phyloP scores from a whole-genome alignment of 2,888 invertebrate genomes.

The Synanthedon andrenaeformis region DNA sequence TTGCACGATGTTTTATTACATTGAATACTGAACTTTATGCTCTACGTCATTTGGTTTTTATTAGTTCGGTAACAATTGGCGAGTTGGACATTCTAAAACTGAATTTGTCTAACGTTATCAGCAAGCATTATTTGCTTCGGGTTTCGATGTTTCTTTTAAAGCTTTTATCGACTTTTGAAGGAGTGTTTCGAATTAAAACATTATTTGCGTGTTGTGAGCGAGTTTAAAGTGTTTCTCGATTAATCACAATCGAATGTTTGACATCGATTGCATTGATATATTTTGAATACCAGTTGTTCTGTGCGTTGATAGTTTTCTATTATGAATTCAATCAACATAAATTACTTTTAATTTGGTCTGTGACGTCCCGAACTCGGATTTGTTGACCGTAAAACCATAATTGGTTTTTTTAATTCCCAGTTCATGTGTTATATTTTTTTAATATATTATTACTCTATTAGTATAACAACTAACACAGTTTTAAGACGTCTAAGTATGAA shows the following conservation, averaged over 20 bases:
- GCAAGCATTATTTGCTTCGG: slow-evolving; percentile 40
- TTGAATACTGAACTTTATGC: neutral
- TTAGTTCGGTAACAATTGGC: neutral
- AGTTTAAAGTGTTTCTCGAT: slow-evolving; percentile 49
- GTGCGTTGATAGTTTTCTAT: slow-evolving; percentile 61
- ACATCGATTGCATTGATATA: slow-evolving; percentile 15
- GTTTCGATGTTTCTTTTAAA: slow-evolving; percentile 53
- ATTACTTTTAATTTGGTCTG: slow-evolving; percentile 58
- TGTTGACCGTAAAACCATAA: slow-evolving; percentile 31
- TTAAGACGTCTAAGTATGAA: no score
- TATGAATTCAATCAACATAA: slow-evolving; percentile 67
- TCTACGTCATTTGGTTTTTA: neutral
- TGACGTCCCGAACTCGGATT: slow-evolving; percentile 39
- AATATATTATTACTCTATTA: slow-evolving; percentile 36
- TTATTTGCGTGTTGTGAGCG: slow-evolving; percentile 49
- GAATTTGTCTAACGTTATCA: slow-evolving; percentile 47
- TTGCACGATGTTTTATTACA: neutral
- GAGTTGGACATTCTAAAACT: slow-evolving; percentile 14
- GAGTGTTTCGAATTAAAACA: slow-evolving; percentile 38
- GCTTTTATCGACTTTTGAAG: slow-evolving; percentile 41
- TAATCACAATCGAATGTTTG: slow-evolving; percentile 27
- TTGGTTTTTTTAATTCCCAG: slow-evolving; percentile 37
- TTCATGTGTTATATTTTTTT: slow-evolving; percentile 39
- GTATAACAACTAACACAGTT: no score
- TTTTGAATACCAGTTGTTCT: slow-evolving; percentile 25